Base-by-base conservation (phyloP, 2,888 invertebrate species). In the Drosophila flavopinicola region DNA sequence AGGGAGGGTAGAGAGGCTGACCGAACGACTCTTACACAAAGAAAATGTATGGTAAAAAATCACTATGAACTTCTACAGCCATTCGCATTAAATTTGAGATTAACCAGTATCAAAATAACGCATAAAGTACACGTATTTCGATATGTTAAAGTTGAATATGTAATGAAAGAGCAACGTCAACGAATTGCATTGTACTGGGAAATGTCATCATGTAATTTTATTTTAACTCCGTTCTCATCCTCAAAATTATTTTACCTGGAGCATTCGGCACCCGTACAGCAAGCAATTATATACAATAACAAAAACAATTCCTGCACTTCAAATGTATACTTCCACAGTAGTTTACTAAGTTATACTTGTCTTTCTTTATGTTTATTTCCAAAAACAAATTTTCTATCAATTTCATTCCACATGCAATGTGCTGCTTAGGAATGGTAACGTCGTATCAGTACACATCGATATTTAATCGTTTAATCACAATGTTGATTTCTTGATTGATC, bases 381-480 rank as follows among this genome's bases (percentile, higher is more conserved):
- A 65, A 78, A 66, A 64, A 49, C 61, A 72, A 58, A 51, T 75
- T 66, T 75, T 66, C 52, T 71, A 53, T 63, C 24, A 78, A 66
- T 57, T 72, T 61, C 52, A 63, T 72, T 72, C 82, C 82, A 78
- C 78, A 78, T 80, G 82, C 78, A 78, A 78, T 82, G 78, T 78
- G 78, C 72, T 75, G 66, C 25, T 53, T 60, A 33, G 51, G 53
- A 54, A 68, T 68, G 68, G 68, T 63, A 25, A 20, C 32, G 41
- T 66, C 2, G 41, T 33, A 24, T 32, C 52, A 52, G 52, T 66
- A 49, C n/a, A 41, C 3, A 52, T 60, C 63, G 61, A 64, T 60
- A 52, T 10, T 10, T 23, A 24, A 33, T 23, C 5, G 9, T 25
- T 20, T 3, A 1, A 25, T n/a, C 10, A 13, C 49, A 39, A n/a